Evolutionary conservation across 37 sponge, comb jelly and placozoan species (phyloP).

Genomic region (Cladorhizidae sp.): DNA sequence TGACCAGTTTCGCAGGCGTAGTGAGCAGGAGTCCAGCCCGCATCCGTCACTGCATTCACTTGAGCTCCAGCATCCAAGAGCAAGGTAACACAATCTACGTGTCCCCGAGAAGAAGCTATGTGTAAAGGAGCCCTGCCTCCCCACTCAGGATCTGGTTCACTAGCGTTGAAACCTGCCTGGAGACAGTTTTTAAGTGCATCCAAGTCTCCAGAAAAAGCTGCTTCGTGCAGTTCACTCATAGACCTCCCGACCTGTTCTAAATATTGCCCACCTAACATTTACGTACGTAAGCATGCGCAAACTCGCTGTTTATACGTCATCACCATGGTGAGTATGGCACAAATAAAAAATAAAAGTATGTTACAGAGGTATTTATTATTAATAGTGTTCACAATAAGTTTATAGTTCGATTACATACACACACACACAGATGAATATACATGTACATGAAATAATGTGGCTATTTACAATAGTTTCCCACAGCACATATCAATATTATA

Average conservation of each 20-base stretch:
- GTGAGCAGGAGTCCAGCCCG: slow-evolving; percentile 92
- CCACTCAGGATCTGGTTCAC: slow-evolving; percentile 74
- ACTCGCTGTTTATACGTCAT: background rate
- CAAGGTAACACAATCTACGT: slow-evolving; percentile 64
- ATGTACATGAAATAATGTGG: too few species aligned
- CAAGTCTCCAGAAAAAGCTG: slow-evolving; percentile 62
- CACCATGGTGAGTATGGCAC: too few species aligned
- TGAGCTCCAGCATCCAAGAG: slow-evolving; percentile 74
- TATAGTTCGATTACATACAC: too few species aligned
- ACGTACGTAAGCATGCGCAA: background rate
- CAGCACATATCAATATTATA: slow-evolving; percentile 20
- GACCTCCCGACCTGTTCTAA: background rate
- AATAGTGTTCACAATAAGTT: too few species aligned
- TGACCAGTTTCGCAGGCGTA: slow-evolving; percentile 77
- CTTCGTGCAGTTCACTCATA: slow-evolving; percentile 79
- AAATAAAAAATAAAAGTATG: too few species aligned
- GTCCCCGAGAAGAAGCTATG: slow-evolving; percentile 77
- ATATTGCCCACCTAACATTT: background rate
- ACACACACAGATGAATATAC: too few species aligned
- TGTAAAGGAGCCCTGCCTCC: slow-evolving; percentile 89
- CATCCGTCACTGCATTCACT: slow-evolving; percentile 50
- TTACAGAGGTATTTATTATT: too few species aligned
- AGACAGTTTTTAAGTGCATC: slow-evolving; percentile 38
- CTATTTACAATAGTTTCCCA: background rate
- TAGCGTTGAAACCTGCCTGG: slow-evolving; percentile 43